Evolutionary conservation across 2,888 invertebrate species (phyloP).

Genomic region (Vannuccia rotundouncinata): DNA sequence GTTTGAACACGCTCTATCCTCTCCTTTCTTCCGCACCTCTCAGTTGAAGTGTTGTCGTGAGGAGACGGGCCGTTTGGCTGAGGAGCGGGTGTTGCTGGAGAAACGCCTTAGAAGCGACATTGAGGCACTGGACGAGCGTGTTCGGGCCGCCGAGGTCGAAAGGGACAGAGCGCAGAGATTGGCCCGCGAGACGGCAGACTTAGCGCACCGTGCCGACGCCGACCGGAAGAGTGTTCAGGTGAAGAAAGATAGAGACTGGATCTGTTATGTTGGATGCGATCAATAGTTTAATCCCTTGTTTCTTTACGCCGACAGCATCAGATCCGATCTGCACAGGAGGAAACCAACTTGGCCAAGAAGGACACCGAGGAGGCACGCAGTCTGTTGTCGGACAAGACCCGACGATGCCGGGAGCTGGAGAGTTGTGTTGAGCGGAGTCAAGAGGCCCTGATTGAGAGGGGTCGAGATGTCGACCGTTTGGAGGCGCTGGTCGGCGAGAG

Average conservation of each 20-base stretch:
- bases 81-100: background rate
- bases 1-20: background rate
- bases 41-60: background rate
- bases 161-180: background rate
- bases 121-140: background rate
- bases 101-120: background rate
- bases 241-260: background rate
- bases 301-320: background rate
- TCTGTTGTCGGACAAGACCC: background rate
- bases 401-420: background rate
- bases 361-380: background rate
- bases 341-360: background rate
- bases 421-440: background rate
- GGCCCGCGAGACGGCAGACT: background rate
- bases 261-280: background rate
- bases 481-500: background rate
- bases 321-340: background rate
- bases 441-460: background rate
- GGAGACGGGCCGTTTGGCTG: background rate
- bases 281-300: background rate
- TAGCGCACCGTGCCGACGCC: background rate
- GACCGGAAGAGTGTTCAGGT: background rate
- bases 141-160: background rate
- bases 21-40: background rate
- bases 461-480: background rate